Evolutionary conservation across 2,797 vertebrate genomes (phyloP).

Genomic region (Tokudaia tokunoshimensis): DNA sequence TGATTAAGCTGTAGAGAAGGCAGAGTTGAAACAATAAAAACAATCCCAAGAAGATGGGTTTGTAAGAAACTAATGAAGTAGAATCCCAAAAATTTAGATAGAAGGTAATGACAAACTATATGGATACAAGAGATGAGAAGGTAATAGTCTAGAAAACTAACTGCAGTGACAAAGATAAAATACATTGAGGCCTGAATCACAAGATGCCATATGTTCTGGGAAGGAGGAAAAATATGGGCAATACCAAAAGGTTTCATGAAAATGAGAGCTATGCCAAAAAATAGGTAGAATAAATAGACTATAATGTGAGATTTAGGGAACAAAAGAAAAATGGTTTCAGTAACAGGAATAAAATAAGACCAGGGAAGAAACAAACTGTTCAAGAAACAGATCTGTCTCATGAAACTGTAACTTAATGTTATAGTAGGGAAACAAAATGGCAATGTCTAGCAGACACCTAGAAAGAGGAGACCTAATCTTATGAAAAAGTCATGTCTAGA

Average conservation of each 20-base stretch:
- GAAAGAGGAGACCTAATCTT: conserved; percentile 37
- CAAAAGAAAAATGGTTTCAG: background rate
- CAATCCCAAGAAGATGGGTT: background rate
- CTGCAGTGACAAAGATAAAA: conserved; percentile 1
- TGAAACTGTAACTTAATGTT: conserved; percentile 44
- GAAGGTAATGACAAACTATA: background rate
- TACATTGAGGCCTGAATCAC: background rate
- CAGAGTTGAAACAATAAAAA: conserved; percentile 15
- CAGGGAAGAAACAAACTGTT: conserved; percentile 14
- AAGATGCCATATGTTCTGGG: background rate
- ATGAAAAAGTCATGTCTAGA: conserved; percentile 48
- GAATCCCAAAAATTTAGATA: background rate
- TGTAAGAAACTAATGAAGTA: background rate
- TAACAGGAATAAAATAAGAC: conserved; percentile 48
- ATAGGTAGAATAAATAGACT: background rate
- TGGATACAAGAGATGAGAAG: background rate
- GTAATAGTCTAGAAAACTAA: background rate
- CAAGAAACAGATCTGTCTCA: conserved; percentile 47
- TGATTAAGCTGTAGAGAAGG: conserved; percentile 1
- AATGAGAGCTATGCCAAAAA: conserved; percentile 37
- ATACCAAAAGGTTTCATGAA: conserved; percentile 28
- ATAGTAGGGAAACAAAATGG: conserved; percentile 5
- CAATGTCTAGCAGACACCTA: conserved; percentile 6
- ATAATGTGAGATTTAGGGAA: conserved; percentile 13
- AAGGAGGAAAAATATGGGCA: background rate